These are phyloP conservation scores for Steatocranus sp. DNA, from an alignment of 2,797 vertebrate genomes.

Conservation along the genomic window DNA sequence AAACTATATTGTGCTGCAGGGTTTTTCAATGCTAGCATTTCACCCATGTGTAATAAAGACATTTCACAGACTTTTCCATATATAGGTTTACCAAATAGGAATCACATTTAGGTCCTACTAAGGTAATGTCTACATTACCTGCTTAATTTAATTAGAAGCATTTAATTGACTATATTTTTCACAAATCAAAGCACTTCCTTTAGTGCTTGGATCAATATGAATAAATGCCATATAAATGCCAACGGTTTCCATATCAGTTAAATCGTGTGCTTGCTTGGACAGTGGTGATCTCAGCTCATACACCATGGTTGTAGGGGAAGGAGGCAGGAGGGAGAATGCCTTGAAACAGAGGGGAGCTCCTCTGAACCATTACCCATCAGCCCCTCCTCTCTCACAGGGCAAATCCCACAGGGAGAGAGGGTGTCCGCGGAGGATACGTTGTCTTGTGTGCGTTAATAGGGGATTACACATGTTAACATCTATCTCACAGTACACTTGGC, in stretches of 20 bases:
- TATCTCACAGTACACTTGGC: constrained; percentile 66
- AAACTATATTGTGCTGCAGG: not conserved
- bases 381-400: constrained; percentile 53
- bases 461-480: constrained; percentile 82
- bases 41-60: not conserved
- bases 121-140: not conserved
- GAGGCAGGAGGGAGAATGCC: constrained; percentile 11
- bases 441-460: constrained; percentile 70
- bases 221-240: constrained; percentile 32
- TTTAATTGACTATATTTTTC: constrained; percentile 17
- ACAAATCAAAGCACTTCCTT: constrained; percentile 4
- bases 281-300: constrained; percentile 25
- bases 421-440: constrained; percentile 62
- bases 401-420: constrained; percentile 72
- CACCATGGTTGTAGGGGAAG: constrained; percentile 7
- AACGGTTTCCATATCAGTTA: constrained; percentile 24
- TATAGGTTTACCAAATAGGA: not conserved
- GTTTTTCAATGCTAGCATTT: not conserved
- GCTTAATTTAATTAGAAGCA: not conserved
- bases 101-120: not conserved
- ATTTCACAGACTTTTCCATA: not conserved
- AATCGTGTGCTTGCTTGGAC: constrained; percentile 40
- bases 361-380: constrained; percentile 71
- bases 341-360: constrained; percentile 60
- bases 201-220: not conserved